These are phyloP conservation scores for Pimpla rufipes DNA, from an alignment of 2,888 invertebrate species.

Conservation along the genomic window DNA sequence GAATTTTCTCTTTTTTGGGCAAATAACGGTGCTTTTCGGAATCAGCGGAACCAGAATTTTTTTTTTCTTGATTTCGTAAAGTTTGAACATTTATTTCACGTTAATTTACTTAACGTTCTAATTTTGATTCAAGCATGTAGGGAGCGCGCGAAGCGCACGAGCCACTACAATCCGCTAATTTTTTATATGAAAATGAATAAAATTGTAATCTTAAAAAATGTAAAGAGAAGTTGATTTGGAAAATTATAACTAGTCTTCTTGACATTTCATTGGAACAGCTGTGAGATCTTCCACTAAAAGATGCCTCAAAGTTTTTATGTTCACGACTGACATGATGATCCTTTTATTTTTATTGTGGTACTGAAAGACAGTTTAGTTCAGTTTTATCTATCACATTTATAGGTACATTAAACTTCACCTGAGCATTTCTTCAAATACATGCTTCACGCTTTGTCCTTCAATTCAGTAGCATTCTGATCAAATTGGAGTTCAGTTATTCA, in stretches of 20 bases:
- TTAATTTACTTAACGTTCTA: too few relatives aligned
- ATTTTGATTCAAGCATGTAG: too few relatives aligned
- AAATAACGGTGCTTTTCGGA: too few relatives aligned
- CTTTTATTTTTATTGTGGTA: background rate
- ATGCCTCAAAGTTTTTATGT: background rate
- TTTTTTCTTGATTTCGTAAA: too few relatives aligned
- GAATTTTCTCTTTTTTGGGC: too few relatives aligned
- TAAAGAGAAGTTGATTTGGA: background rate
- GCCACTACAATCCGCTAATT: too few relatives aligned
- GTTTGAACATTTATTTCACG: too few relatives aligned
- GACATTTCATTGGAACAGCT: too few relatives aligned
- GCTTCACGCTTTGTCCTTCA: background rate
- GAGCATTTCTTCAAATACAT: background rate
- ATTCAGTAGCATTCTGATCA: background rate
- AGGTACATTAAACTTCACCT: background rate
- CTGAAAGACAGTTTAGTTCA: background rate
- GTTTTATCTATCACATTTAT: slow-evolving; percentile 10
- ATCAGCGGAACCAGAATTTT: too few relatives aligned
- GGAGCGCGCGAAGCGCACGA: too few relatives aligned
- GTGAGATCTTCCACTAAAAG: background rate
- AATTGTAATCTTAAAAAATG: background rate
- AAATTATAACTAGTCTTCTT: background rate
- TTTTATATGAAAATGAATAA: too few relatives aligned
- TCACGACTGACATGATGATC: background rate
- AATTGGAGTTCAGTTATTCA: background rate